These are phyloP conservation scores for Perdita meconis DNA, from an alignment of 2,888 invertebrate species.

Conservation along the genomic window DNA sequence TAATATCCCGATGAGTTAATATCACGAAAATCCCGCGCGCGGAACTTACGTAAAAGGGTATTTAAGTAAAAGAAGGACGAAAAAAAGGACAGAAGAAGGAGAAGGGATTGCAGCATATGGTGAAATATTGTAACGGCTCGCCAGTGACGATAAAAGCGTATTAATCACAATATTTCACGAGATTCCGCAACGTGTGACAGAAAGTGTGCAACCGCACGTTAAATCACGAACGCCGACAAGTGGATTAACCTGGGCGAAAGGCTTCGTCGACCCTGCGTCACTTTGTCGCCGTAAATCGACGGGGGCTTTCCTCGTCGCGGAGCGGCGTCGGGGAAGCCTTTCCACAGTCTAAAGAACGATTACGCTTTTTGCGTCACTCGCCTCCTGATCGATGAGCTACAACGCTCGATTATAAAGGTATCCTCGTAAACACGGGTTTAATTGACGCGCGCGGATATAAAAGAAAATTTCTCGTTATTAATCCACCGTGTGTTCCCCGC, in stretches of 20 bases:
- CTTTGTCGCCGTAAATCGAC: constrained; percentile 52
- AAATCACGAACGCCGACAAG: constrained; percentile 60
- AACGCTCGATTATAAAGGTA: constrained; percentile 30
- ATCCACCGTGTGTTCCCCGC: background rate
- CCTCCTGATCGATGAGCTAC: constrained; percentile 47
- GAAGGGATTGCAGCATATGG: constrained; percentile 21
- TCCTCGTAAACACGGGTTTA: constrained; percentile 40
- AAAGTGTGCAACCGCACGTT: constrained; percentile 58
- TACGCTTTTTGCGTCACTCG: constrained; percentile 47
- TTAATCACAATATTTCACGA: constrained; percentile 57
- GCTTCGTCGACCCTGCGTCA: constrained; percentile 55
- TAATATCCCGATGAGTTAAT: background rate
- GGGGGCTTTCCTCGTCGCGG: constrained; percentile 40
- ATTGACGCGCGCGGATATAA: constrained; percentile 38
- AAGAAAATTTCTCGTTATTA: constrained; percentile 27
- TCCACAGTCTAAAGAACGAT: constrained; percentile 29
- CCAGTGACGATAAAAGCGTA: constrained; percentile 47
- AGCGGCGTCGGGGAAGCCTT: constrained; percentile 31
- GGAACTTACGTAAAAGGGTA: constrained; percentile 12
- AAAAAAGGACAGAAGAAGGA: background rate
- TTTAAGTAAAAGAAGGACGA: background rate
- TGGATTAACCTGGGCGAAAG: constrained; percentile 63
- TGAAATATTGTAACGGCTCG: constrained; percentile 31
- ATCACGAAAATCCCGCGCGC: constrained; percentile 17
- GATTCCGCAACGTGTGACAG: constrained; percentile 49